Conservation (phyloP, 2,797 vertebrate species). For the Hapalemur alaotrensis region DNA sequence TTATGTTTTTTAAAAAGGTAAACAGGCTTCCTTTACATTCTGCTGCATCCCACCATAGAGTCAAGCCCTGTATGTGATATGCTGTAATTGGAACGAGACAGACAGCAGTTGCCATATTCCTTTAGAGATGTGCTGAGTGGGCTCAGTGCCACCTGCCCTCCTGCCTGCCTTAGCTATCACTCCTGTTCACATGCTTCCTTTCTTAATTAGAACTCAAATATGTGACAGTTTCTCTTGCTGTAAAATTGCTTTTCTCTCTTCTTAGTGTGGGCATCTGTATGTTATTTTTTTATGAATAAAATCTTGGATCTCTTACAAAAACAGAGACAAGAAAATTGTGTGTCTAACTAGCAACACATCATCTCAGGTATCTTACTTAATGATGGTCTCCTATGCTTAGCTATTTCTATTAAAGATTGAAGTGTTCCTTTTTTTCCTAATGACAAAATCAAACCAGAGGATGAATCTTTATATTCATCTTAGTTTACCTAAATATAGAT, state of each 20-base stretch:
- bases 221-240: background rate
- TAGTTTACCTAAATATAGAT: background rate
- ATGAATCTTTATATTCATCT: background rate
- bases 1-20: background rate
- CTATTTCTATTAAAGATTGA: background rate
- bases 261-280: background rate
- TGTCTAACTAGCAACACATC: background rate
- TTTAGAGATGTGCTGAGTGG: background rate
- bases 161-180: background rate
- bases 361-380: background rate
- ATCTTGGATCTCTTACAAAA: constrained; percentile 9
- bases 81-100: background rate
- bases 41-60: background rate
- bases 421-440: background rate
- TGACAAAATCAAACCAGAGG: background rate
- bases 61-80: background rate
- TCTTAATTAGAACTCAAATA: constrained; percentile 52
- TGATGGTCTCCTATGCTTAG: background rate
- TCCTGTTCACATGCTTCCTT: background rate
- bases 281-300: constrained; percentile 45
- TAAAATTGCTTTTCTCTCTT: constrained; percentile 21
- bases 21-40: background rate
- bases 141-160: background rate
- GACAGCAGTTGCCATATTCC: background rate
- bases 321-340: background rate